phyloP scores from a whole-genome alignment of 2,113 vertebrate genomes.

The Halichoerus grypus region DNA sequence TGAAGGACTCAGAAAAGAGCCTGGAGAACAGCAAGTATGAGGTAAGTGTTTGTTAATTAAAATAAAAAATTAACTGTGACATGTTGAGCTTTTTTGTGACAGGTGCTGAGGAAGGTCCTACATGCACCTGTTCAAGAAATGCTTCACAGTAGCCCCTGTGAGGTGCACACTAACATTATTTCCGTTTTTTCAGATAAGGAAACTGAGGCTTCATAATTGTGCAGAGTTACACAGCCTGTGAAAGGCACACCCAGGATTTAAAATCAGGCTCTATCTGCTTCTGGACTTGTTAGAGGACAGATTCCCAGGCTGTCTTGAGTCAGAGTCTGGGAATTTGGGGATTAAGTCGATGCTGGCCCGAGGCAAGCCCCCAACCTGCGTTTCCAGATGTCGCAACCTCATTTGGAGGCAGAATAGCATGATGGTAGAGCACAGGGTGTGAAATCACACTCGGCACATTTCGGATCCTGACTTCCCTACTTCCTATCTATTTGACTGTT shows the following conservation, averaged over 20 bases:
- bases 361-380: neutral
- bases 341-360: neutral
- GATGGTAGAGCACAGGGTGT: neutral
- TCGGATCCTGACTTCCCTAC: neutral
- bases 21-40: too few species aligned
- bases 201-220: neutral
- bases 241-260: neutral
- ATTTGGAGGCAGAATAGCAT: neutral
- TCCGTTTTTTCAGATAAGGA: neutral
- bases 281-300: neutral
- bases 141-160: neutral
- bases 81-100: neutral
- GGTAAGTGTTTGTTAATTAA: neutral
- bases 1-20: neutral
- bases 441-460: too few species aligned
- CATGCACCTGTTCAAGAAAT: neutral
- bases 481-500: neutral
- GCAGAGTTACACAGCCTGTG: neutral
- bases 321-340: neutral
- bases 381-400: neutral
- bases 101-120: too few species aligned
- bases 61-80: neutral
- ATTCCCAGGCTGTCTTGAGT: neutral
- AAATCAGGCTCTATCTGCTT: neutral
- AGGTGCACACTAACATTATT: neutral